These are phyloP conservation scores for Pycnomerus fuliginosus DNA, from an alignment of 2,888 invertebrate species.

Conservation along the genomic window DNA sequence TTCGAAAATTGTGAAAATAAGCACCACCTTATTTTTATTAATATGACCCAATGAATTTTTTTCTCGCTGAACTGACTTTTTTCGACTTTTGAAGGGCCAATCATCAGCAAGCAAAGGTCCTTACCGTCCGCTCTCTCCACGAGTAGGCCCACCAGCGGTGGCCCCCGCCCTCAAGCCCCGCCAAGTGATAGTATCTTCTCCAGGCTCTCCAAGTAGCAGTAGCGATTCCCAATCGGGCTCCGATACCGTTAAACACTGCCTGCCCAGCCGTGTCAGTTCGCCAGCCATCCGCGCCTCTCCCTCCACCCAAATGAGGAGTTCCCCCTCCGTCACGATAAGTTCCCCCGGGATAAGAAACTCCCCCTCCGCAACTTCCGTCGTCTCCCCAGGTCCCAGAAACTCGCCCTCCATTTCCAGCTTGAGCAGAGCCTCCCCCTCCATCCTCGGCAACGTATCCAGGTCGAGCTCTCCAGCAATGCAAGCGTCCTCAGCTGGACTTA, in stretches of 20 bases:
- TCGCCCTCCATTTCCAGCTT: conserved; percentile 48
- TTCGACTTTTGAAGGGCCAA: conserved; percentile 61
- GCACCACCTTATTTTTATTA: too few species aligned
- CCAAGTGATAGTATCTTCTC: conserved; percentile 69
- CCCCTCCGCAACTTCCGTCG: conserved; percentile 36
- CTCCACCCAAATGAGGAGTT: conserved; percentile 50
- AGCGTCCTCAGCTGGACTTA: conserved; percentile 63
- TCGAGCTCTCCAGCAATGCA: conserved; percentile 53
- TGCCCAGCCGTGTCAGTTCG: conserved; percentile 51
- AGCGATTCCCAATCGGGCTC: conserved; percentile 80
- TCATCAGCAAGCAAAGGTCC: conserved; percentile 72
- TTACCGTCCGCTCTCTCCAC: conserved; percentile 71
- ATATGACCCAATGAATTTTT: too few species aligned
- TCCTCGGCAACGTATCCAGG: conserved; percentile 40
- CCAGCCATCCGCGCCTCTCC: conserved; percentile 54
- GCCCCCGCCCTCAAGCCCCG: conserved; percentile 47
- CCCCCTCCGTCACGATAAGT: conserved; percentile 41
- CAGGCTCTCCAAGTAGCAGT: conserved; percentile 84
- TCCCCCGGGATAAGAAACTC: conserved; percentile 41
- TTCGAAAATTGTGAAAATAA: too few species aligned
- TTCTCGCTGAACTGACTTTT: too few species aligned
- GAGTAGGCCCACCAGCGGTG: conserved; percentile 61
- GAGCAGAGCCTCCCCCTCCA: conserved; percentile 53
- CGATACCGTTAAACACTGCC: conserved; percentile 68
- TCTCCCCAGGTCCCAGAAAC: conserved; percentile 46